Evolutionary conservation across 2,113 vertebrate genomes (phyloP), one percentile per base, ranked within the genome.

Genomic region (Myrmecobius fasciatus): DNA sequence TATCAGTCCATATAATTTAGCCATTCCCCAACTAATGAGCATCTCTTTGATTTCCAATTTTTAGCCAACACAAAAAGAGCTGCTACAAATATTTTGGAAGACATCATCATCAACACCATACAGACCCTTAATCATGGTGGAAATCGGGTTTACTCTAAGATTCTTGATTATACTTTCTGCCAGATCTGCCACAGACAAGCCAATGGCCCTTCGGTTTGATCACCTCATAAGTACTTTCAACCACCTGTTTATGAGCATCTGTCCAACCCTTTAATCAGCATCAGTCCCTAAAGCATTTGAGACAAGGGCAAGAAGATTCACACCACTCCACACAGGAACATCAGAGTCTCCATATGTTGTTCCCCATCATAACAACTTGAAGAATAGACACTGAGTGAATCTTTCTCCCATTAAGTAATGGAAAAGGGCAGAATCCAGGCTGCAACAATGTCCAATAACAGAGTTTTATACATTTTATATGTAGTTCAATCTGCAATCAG

Each of bases 381-480:
- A 0, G 99, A 98, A 96, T 99, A 99, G 92, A 99, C 97, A 91
- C 99, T 97, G 97, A 99, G 98, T 98, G 97, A 99, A 98, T 93
- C 99, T 99, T 96, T 99, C 99, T 52, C 99, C 99, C 99, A 99
- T 99, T 48, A 99, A 98, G 97, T 99, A 99, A 93, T 99, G 99
- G 99, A 99, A 99, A 56, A 99, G 99, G 88, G 99, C 99, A 0
- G 99, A 99, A 97, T 99, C 99, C 98, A 99, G 98, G 92, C 99
- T 99, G 95, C 99, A 99, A 97, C 99, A 99, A 0, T 99, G 99
- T 90, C 99, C 99, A 8, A 99, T 99, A 89, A 99, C 99, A 1
- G 99, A 99, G 98, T 99, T 98, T 95, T n/a, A n/a, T n/a, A n/a
- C n/a, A n/a, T n/a, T 12, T 12, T 31, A 36, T 60, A 28, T 31